phyloP scores from a whole-genome alignment of 30 jellyfish, hydroid and myxozoan genomes.

The Mastigias papua region DNA sequence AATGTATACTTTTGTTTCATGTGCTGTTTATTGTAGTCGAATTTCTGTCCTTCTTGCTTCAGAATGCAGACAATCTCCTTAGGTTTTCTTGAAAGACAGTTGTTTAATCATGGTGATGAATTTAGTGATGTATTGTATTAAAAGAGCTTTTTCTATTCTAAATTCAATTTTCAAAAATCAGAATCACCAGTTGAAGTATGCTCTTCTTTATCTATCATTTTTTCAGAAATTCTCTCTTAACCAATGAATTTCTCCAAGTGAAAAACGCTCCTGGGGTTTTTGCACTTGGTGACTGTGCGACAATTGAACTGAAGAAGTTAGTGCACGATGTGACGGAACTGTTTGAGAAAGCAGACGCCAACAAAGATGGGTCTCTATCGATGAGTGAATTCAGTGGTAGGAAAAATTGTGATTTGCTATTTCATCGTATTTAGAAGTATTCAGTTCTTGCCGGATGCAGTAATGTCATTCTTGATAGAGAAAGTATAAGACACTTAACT shows the following conservation, averaged over 20 bases:
- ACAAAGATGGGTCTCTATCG: slow-evolving; percentile 63
- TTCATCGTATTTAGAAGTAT: neutral
- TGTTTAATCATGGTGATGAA: too few species aligned
- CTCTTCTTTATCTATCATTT: neutral
- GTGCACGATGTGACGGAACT: slow-evolving; percentile 46
- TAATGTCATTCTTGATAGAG: too few species aligned
- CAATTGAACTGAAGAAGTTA: slow-evolving; percentile 71
- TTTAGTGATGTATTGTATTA: too few species aligned
- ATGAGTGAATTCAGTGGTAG: slow-evolving; percentile 67
- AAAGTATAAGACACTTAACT: too few species aligned
- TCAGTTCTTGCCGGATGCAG: too few species aligned
- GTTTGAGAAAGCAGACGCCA: slow-evolving; percentile 67
- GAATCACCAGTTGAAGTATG: too few species aligned
- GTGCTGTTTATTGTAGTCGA: too few species aligned
- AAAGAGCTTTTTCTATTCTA: too few species aligned
- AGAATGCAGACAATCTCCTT: too few species aligned
- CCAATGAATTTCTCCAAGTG: slow-evolving; percentile 80
- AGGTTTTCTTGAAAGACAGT: too few species aligned
- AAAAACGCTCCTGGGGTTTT: slow-evolving; percentile 80
- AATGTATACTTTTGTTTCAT: neutral
- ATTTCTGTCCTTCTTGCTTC: too few species aligned
- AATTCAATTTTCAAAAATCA: too few species aligned
- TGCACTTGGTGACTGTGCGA: slow-evolving; percentile 90
- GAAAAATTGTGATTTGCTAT: neutral
- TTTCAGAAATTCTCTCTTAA: slow-evolving; percentile 76